Evolutionary conservation across 2,113 vertebrate genomes (phyloP).

Genomic region (Isichthys henryi): DNA sequence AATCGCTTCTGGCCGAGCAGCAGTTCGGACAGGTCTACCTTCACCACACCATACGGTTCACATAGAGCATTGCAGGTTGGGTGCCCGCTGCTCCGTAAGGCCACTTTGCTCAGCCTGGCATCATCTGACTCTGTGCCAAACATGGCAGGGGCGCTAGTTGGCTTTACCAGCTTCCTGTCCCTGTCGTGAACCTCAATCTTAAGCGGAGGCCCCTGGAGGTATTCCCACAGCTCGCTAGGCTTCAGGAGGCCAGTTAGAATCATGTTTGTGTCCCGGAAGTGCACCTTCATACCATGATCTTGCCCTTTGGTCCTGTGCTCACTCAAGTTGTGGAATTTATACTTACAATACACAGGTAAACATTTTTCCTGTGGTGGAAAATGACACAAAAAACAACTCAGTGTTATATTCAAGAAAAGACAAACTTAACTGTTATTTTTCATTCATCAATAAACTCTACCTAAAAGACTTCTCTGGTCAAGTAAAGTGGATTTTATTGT

Average conservation of each 20-base stretch:
- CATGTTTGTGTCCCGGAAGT: constrained; percentile 71
- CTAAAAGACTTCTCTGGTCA: neutral
- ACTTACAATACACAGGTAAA: constrained; percentile 70
- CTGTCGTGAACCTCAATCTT: constrained; percentile 75
- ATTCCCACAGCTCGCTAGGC: constrained; percentile 53
- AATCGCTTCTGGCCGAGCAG: constrained; percentile 57
- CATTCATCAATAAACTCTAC: neutral
- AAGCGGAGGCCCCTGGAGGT: constrained; percentile 63
- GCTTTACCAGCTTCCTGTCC: constrained; percentile 52
- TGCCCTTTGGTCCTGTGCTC: constrained; percentile 56
- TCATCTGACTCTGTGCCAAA: constrained; percentile 51
- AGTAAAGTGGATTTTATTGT: neutral
- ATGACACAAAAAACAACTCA: neutral
- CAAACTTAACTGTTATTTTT: neutral
- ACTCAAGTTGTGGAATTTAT: constrained; percentile 57
- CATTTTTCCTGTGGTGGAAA: constrained; percentile 54
- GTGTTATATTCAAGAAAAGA: neutral
- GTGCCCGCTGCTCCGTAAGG: constrained; percentile 28
- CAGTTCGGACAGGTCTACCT: constrained; percentile 62
- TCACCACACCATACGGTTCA: constrained; percentile 62
- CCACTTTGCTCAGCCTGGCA: constrained; percentile 31
- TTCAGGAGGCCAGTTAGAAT: constrained; percentile 63
- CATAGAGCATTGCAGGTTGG: constrained; percentile 24
- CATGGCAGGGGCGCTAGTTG: constrained; percentile 23
- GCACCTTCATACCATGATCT: constrained; percentile 50